A percentile compares a stretch with the other conserved stretches of the same genome.
Conservation (phyloP, 2,113 vertebrate genomes). For the Fregetta grallaria region DNA sequence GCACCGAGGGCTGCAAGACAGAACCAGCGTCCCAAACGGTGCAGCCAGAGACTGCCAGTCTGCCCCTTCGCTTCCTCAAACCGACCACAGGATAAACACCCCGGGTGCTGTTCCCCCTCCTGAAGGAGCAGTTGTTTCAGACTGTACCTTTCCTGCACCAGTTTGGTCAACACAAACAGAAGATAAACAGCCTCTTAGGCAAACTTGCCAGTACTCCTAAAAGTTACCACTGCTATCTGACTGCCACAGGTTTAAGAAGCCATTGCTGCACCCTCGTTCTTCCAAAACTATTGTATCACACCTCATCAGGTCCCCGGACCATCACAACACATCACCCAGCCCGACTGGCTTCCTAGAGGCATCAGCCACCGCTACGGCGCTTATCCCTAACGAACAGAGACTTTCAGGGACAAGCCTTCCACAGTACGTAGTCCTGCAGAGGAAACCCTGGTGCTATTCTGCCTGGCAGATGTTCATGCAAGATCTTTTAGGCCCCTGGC, state of each 20-base stretch:
- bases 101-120: no score
- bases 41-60: neutral
- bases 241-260: neutral
- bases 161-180: neutral
- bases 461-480: neutral
- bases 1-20: neutral
- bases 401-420: neutral
- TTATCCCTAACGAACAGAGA: neutral
- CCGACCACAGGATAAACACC: neutral
- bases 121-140: neutral
- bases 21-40: neutral
- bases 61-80: neutral
- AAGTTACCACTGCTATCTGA: no score
- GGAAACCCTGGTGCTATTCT: neutral
- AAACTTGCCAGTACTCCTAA: no score
- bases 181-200: neutral
- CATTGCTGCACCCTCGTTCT: no score
- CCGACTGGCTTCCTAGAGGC: neutral
- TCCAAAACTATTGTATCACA: neutral
- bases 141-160: neutral
- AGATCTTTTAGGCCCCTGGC: neutral
- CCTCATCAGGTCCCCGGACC: neutral
- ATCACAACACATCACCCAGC: neutral
- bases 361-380: accelerated
- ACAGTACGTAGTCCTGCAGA: neutral